These are phyloP conservation scores for Acheta domesticus DNA, from an alignment of 2,888 invertebrate species.

Conservation along the genomic window DNA sequence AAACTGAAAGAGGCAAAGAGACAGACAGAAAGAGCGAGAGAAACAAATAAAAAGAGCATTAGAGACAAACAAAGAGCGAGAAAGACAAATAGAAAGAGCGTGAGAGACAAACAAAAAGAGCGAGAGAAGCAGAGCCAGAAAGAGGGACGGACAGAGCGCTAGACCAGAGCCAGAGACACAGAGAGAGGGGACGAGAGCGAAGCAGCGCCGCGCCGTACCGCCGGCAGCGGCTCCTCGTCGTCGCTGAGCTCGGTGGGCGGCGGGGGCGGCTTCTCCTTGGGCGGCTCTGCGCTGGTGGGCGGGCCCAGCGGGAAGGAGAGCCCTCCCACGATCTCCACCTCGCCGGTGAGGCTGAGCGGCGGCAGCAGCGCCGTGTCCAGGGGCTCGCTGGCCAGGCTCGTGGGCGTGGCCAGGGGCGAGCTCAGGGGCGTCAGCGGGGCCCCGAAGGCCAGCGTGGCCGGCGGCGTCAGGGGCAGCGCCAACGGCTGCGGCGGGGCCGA, in stretches of 20 bases:
- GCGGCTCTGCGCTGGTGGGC: conserved; percentile 66
- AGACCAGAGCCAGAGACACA: neutral
- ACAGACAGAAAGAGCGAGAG: neutral
- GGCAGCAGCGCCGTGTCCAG: conserved; percentile 42
- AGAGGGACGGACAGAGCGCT: neutral
- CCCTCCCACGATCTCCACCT: conserved; percentile 44
- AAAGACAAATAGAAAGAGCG: neutral
- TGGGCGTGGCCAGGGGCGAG: conserved; percentile 42
- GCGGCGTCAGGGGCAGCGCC: conserved; percentile 33
- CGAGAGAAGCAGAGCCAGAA: neutral
- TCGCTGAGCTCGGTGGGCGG: conserved; percentile 60
- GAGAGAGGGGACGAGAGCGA: conserved; percentile 32
- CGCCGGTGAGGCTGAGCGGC: conserved; percentile 45
- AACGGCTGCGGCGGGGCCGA: no score
- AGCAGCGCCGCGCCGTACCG: conserved; percentile 36
- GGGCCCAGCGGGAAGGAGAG: conserved; percentile 55
- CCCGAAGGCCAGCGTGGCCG: conserved; percentile 44
- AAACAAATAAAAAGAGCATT: neutral
- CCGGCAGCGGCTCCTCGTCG: conserved; percentile 48
- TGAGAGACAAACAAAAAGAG: neutral
- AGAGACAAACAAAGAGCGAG: neutral
- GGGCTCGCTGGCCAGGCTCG: conserved; percentile 42
- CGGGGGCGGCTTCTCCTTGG: conserved; percentile 83
- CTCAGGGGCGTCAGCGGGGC: conserved; percentile 38
- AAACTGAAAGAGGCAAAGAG: neutral